Conservation (phyloP, 2,797 vertebrate genomes). For the Poeciliopsis paucimaculata region DNA sequence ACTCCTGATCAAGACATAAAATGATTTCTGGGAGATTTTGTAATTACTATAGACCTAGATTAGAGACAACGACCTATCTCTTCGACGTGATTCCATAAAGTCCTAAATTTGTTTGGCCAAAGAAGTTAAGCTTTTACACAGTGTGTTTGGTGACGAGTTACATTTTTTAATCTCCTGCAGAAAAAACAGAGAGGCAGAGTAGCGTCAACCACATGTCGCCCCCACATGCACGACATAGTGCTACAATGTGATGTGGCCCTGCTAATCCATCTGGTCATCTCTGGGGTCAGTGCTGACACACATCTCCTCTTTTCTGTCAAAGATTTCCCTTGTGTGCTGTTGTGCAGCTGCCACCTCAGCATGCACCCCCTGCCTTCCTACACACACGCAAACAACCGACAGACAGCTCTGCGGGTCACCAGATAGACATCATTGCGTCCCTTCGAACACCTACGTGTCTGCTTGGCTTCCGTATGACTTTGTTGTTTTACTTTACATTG, state of each 20-base stretch:
- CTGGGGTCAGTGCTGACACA: slow-evolving; percentile 64
- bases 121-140: slow-evolving; percentile 13
- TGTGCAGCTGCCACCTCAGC: slow-evolving; percentile 54
- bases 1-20: neutral
- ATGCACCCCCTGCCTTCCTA: slow-evolving; percentile 12
- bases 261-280: slow-evolving; percentile 71
- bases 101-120: slow-evolving; percentile 16
- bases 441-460: slow-evolving; percentile 35
- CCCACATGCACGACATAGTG: slow-evolving; percentile 17
- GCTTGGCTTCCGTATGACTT: slow-evolving; percentile 12
- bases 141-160: slow-evolving; percentile 22
- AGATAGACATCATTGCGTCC: slow-evolving; percentile 19
- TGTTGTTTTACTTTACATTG: slow-evolving; percentile 2
- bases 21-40: neutral
- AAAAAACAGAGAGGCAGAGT: slow-evolving; percentile 3
- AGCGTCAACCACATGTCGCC: slow-evolving; percentile 21
- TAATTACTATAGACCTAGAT: neutral
- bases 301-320: slow-evolving; percentile 65
- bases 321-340: slow-evolving; percentile 69
- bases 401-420: slow-evolving; percentile 16
- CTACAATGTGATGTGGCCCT: slow-evolving; percentile 33
- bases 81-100: slow-evolving; percentile 3
- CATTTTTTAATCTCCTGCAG: slow-evolving; percentile 10
- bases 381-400: slow-evolving; percentile 11
- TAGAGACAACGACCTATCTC: neutral